These are phyloP conservation scores for Anoplius nigerrimus DNA, from an alignment of 2,888 invertebrate genomes.

Conservation along the genomic window DNA sequence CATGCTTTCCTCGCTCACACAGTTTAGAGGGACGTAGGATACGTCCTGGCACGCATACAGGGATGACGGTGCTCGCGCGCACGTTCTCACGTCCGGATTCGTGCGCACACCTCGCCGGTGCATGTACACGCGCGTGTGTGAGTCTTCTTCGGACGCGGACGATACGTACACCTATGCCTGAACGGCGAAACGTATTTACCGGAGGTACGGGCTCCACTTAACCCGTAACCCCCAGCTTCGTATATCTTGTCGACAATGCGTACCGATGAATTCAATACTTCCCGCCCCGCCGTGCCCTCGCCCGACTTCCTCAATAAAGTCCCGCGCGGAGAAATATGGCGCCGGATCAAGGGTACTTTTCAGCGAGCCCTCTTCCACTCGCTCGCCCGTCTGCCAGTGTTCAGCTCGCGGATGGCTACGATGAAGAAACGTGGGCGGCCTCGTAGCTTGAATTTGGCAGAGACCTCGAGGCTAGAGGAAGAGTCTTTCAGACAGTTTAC, in stretches of 20 bases:
- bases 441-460: too few relatives aligned
- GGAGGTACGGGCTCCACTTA: constrained; percentile 66
- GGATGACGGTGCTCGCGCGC: constrained; percentile 6
- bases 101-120: too few relatives aligned
- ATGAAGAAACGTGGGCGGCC: background rate
- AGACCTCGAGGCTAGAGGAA: too few relatives aligned
- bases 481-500: too few relatives aligned
- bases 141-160: constrained; percentile 30
- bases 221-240: constrained; percentile 70
- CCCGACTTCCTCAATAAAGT: constrained; percentile 56
- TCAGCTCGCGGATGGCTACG: too few relatives aligned
- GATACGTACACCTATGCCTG: background rate
- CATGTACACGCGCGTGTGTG: too few relatives aligned
- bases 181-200: constrained; percentile 52
- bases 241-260: constrained; percentile 70
- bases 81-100: too few relatives aligned
- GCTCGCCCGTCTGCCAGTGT: background rate
- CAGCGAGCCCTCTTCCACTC: constrained; percentile 23
- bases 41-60: background rate
- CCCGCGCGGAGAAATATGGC: constrained; percentile 47
- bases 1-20: constrained; percentile 24
- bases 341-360: constrained; percentile 42
- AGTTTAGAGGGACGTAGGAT: constrained; percentile 22
- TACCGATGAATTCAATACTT: constrained; percentile 66
- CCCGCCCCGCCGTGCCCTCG: constrained; percentile 12